Evolutionary conservation across 2,888 invertebrate genomes (phyloP).

Genomic region (Keiferia lycopersicella): DNA sequence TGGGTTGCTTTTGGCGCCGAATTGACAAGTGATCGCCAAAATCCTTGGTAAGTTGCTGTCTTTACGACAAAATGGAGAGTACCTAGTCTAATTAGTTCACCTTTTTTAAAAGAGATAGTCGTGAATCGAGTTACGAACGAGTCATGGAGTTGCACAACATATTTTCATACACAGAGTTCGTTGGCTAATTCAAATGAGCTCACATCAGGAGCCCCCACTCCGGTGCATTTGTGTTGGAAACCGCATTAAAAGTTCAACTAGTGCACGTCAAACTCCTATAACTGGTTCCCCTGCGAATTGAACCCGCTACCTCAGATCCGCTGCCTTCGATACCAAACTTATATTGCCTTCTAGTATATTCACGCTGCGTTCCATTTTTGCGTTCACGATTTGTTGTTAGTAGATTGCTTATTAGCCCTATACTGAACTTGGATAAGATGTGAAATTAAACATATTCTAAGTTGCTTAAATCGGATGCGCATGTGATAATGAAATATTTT

Average conservation of each 20-base stretch:
- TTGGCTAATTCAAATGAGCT: slow-evolving; percentile 10
- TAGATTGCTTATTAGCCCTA: neutral
- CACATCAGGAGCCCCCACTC: neutral
- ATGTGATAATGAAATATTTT: no score
- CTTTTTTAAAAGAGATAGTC: no score
- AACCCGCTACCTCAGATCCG: slow-evolving; percentile 14
- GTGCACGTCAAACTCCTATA: slow-evolving; percentile 21
- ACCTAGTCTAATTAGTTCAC: no score
- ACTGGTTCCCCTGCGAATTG: slow-evolving; percentile 19
- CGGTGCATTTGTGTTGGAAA: neutral
- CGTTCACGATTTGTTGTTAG: slow-evolving; percentile 30
- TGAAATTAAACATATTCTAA: no score
- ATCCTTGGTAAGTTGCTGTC: no score
- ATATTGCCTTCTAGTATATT: slow-evolving; percentile 17
- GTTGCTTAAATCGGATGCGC: no score
- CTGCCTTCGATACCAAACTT: slow-evolving; percentile 17
- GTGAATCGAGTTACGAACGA: no score
- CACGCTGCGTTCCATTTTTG: slow-evolving; percentile 23
- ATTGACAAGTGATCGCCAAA: no score
- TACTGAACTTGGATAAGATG: neutral
- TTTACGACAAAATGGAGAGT: no score
- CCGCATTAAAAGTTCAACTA: slow-evolving; percentile 22
- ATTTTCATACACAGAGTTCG: neutral
- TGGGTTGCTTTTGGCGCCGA: no score
- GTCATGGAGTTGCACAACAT: no score